Evolutionary conservation across 2,888 invertebrate genomes (phyloP), one percentile per base, ranked within the genome.

Genomic region (Nebria salina): DNA sequence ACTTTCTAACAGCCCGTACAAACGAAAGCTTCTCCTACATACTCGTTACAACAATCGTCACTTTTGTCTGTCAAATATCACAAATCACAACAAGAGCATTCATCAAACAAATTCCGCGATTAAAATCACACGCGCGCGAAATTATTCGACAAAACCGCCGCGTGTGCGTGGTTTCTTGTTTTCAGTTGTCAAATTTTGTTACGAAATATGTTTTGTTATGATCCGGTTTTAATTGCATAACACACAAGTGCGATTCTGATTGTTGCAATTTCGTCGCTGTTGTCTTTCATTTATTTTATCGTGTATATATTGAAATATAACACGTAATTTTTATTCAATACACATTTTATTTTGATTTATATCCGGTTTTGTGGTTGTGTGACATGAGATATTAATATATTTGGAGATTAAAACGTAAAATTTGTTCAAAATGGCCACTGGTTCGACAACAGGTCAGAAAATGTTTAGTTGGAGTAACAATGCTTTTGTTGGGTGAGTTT

Each of bases 381-480:
- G 72, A 70, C 64, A 66, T 80, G 75, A 75, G 11, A 70, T 72
- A 80, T 80, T 68, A 70, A 80, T 81, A 42, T 72, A 20, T 72
- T 64, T 72, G 42, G 6, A 66, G 9, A 26, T 75, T 65, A 65
- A 34, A 76, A 8, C 43, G n/a, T 76, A 34, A 20, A 2, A 34
- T 65, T 66, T 76, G 68, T 20, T 25, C 25, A 75, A 76, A 81
- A 81, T 81, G 81, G 81, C 81, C 11, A 81, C 65, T 76, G 72
- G 73, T 13, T 81, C 80, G 2, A 20, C 68, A 68, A 81, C 70
- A 42, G 26, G 76, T 41, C 81, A 65, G 41, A 85, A 83, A 82
- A 86, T 86, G 85, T 86, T 86, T 82, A 86, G 86, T 77, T 86
- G 86, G 86, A 86, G 85, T 82, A 86, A 83, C 76, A 85, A 85